A percentile compares a stretch with the other conserved stretches of the same genome.
phyloP scores from a whole-genome alignment of 2,888 invertebrate genomes.

The Cryptosula pallasiana region DNA sequence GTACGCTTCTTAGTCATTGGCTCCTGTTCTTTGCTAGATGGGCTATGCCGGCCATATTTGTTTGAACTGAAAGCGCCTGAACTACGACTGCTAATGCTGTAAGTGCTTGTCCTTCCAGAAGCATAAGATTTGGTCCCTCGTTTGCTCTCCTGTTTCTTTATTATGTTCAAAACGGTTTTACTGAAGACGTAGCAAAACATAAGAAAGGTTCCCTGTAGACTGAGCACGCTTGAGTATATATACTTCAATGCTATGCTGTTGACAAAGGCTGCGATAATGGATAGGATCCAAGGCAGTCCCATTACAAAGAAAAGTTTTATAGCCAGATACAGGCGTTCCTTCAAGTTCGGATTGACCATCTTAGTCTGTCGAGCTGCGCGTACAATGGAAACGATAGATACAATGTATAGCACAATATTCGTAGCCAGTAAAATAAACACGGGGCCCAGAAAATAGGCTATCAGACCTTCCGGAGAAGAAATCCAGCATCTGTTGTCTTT shows the following conservation, averaged over 20 bases:
- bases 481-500: slow-evolving; percentile 26
- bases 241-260: slow-evolving; percentile 51
- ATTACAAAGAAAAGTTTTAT: slow-evolving; percentile 34
- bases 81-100: background rate
- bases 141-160: background rate
- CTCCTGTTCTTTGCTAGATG: too few relatives aligned
- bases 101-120: background rate
- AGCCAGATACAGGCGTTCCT: slow-evolving; percentile 22
- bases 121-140: background rate
- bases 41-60: too few relatives aligned
- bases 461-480: slow-evolving; percentile 18
- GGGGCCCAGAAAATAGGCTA: slow-evolving; percentile 27
- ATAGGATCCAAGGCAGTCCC: slow-evolving; percentile 55
- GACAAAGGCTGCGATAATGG: slow-evolving; percentile 50
- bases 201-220: slow-evolving; percentile 61
- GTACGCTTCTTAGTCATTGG: too few relatives aligned
- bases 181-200: slow-evolving; percentile 33
- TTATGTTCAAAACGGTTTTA: slow-evolving; percentile 1
- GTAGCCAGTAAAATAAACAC: slow-evolving; percentile 22
- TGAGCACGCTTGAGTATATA: slow-evolving; percentile 55
- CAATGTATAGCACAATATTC: slow-evolving; percentile 23
- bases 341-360: background rate
- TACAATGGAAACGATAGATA: background rate
- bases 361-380: slow-evolving; percentile 14
- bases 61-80: background rate